Conservation (phyloP, 2,797 vertebrate genomes). For the Phoxinus dragarum region DNA sequence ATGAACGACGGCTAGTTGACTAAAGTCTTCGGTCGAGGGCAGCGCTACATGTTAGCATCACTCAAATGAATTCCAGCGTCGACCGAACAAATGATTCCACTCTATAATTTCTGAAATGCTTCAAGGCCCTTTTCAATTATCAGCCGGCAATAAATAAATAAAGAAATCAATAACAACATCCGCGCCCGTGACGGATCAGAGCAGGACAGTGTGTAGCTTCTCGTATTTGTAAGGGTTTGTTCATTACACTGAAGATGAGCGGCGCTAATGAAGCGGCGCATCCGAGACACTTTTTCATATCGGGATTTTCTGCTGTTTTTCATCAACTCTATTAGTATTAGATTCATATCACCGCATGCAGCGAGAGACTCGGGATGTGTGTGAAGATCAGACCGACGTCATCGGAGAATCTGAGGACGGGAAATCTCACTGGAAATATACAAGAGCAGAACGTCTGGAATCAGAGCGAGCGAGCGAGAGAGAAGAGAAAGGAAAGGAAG, state of each 20-base stretch:
- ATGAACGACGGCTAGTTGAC: too few relatives aligned
- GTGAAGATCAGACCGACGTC: conserved; percentile 5
- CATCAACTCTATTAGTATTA: conserved; percentile 22
- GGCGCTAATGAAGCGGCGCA: conserved; percentile 11
- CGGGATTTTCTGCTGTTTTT: conserved; percentile 27
- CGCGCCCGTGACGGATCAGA: neutral
- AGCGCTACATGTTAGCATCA: neutral
- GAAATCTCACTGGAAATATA: conserved; percentile 16
- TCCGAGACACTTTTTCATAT: conserved; percentile 1
- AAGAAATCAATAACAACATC: conserved; percentile 24
- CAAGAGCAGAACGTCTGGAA: neutral
- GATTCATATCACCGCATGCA: neutral
- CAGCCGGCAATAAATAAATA: conserved; percentile 19
- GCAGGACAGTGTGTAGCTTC: conserved; percentile 60
- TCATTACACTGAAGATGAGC: conserved; percentile 17
- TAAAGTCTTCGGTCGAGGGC: too few relatives aligned
- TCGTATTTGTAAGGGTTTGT: conserved; percentile 11
- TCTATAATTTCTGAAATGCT: conserved; percentile 72
- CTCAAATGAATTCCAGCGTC: conserved; percentile 29
- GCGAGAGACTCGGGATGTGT: neutral
- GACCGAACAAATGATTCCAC: conserved; percentile 73
- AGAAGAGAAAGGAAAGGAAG: neutral
- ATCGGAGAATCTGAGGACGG: neutral
- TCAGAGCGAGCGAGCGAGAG: neutral
- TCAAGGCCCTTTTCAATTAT: conserved; percentile 76